These are phyloP conservation scores for Cyrtodaria siliqua DNA, from an alignment of 2,888 invertebrate species.

Conservation along the genomic window DNA sequence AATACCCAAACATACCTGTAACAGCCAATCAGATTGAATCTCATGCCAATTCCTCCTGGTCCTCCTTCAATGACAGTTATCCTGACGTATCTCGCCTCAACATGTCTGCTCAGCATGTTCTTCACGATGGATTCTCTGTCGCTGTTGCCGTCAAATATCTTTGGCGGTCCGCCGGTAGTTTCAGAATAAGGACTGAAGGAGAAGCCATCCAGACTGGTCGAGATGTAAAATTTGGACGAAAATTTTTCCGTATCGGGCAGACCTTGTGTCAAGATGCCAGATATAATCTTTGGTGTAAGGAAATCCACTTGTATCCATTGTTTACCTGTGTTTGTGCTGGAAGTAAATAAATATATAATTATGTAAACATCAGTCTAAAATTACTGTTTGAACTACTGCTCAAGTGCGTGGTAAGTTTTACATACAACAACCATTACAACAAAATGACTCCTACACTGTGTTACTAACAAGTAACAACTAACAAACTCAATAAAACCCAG, in stretches of 20 bases:
- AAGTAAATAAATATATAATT: no score
- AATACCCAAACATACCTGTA: conserved; percentile 38
- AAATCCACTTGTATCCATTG: conserved; percentile 79
- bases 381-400: no score
- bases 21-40: conserved; percentile 78
- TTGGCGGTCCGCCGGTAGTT: conserved; percentile 48
- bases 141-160: conserved; percentile 70
- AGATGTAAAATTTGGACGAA: conserved; percentile 69
- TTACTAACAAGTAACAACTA: no score
- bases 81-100: conserved; percentile 71
- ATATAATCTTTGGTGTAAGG: conserved; percentile 65
- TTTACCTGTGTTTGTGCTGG: conserved; percentile 62
- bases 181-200: conserved; percentile 66
- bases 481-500: no score
- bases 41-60: conserved; percentile 68
- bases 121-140: conserved; percentile 70
- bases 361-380: no score
- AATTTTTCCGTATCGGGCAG: conserved; percentile 70
- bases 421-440: no score
- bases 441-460: no score
- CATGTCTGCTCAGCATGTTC: conserved; percentile 69
- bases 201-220: conserved; percentile 74
- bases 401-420: no score
- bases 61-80: conserved; percentile 67
- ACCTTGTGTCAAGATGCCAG: conserved; percentile 77